Evolutionary conservation across 2,797 vertebrate genomes (phyloP), one percentile per base, ranked within the genome.

Genomic region (Takifugu rubripes): DNA sequence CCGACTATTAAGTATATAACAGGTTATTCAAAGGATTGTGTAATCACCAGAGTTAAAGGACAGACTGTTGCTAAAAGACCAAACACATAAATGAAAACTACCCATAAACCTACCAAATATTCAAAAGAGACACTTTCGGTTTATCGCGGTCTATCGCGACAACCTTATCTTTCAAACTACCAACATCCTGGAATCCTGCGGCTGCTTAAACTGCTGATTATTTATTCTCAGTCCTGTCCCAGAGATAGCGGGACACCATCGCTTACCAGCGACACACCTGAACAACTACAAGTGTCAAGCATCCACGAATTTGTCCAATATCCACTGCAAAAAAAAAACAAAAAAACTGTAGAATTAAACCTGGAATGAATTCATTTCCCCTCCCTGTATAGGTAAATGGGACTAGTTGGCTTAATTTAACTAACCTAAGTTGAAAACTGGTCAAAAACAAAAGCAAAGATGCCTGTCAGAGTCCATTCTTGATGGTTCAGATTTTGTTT

Each of bases 281-380:
- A 75, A 53, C 71, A 31, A 77, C 59, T 54, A 64, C 73, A 79
- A 81, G 88, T 21, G 85, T 86, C 86, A 85, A 88, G 77, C 64
- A 12, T 66, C 55, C 84, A 74, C 77, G 79, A 90, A 90, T 85
- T 86, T 88, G 83, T 88, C 86, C 89, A 72, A 81, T 82, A 83
- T 79, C 80, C 80, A 71, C 31, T 33, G 8, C 2, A 10, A 10
- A 31, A 31, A 31, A 6, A 3, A 31, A 31, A 33, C 2, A 2
- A 7, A 7, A 10, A 33, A 33, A 33, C 65, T 72, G 46, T 52
- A 42, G 1, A 62, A 82, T 82, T 74, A 78, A 79, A 81, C 61
- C 59, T 81, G 58, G 42, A 70, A 85, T 86, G 87, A 21, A 21
- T 21, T 21, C 21, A 21, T 21, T 21, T 21, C 21, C 21, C 21